Evolutionary conservation across 2,888 invertebrate genomes (phyloP), one percentile per base, ranked within the genome.

Genomic region (Formica aserva): DNA sequence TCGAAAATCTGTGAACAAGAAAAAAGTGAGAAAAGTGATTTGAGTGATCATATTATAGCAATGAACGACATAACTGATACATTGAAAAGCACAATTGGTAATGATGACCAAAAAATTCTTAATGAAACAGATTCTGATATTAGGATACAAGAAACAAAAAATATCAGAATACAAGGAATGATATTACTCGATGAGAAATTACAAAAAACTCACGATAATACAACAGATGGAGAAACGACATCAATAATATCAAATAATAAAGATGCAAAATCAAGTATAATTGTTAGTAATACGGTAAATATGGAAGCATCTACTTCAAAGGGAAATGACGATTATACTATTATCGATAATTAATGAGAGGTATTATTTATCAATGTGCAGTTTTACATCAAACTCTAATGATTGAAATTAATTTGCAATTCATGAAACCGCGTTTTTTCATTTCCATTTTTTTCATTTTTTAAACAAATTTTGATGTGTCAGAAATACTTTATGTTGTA

Each of bases 321-420:
- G 0, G 63, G 13, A 45, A 77, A 13, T n/a, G 87, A 91, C 1
- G 90, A 90, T 55, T 91, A 89, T 89, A 85, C 88, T 48, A 89
- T 90, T 82, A 87, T 89, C 9, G 84, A 87, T 62, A 71, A 90
- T 83, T 89, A 86, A 89, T 83, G 57, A 76, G 67, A 80, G 8
- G 3, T 3, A 13, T 69, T 60, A 18, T 65, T 52, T 41, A 63
- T 41, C 22, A 69, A 78, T 9, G 32, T 69, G 45, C 32, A 45
- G 15, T 26, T n/a, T 22, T 38, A 18, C 1, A 13, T 78, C 35
- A 38, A 69, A 69, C n/a, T 78, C 22, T 57, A 11, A 26, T 55
- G 1, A 29, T 45, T 76, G 22, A 3, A 57, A 78, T 67, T 66
- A n/a, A 45, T 18, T 48, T 15, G 8, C 52, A 52, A 72, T 57